Percentiles rank a stretch among this genome's conserved stretches.
Evolutionary conservation across 2,797 vertebrate genomes (phyloP).

Genomic region (Eulemur coronatus): DNA sequence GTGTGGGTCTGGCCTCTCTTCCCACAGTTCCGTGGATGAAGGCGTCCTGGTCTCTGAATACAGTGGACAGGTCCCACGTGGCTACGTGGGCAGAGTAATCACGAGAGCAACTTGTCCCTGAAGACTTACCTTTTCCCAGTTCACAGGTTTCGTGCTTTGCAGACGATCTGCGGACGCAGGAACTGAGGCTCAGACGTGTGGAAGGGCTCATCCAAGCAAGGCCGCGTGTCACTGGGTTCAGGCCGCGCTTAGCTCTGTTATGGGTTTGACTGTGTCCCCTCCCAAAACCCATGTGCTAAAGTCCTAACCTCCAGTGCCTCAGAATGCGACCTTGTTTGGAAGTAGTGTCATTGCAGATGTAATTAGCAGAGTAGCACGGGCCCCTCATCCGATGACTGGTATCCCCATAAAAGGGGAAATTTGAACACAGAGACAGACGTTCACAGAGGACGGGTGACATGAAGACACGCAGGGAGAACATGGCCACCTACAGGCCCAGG

Average conservation of each 20-base stretch:
- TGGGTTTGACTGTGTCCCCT: neutral
- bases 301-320: neutral
- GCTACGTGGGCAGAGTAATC: neutral
- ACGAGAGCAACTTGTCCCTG: neutral
- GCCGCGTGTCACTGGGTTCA: neutral
- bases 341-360: neutral
- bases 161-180: neutral
- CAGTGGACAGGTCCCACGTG: rapidly evolving
- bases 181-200: neutral
- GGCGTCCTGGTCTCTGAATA: neutral
- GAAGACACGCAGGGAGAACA: neutral
- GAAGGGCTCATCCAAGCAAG: neutral
- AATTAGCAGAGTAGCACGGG: neutral
- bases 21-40: neutral
- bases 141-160: neutral
- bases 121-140: neutral
- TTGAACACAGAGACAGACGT: neutral
- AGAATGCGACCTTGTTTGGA: neutral
- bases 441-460: neutral
- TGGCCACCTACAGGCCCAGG: neutral
- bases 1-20: neutral
- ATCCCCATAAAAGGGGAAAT: neutral
- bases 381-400: neutral
- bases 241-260: neutral
- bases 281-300: neutral